phyloP scores from a whole-genome alignment of 2,888 invertebrate genomes.

The Geotrupes spiniger region DNA sequence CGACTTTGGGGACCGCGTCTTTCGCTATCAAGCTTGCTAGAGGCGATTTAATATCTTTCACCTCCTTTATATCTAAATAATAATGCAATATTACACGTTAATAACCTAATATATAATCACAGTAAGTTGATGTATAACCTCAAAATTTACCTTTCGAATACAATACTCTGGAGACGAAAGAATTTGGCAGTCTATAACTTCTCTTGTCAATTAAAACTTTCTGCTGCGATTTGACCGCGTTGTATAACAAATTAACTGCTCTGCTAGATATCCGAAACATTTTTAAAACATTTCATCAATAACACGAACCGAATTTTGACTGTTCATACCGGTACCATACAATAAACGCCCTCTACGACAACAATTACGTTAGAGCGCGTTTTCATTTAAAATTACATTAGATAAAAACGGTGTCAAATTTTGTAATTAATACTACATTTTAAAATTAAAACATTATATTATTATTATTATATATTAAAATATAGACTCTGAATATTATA shows the following conservation, averaged over 20 bases:
- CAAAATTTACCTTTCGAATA: conserved; percentile 28
- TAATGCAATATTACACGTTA: neutral
- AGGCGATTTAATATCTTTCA: conserved; percentile 24
- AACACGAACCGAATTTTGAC: too few relatives aligned
- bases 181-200: conserved; percentile 19
- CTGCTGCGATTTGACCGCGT: conserved; percentile 19
- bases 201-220: conserved; percentile 10
- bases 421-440: too few relatives aligned
- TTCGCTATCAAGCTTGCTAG: conserved; percentile 27
- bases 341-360: neutral
- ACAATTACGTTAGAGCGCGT: neutral
- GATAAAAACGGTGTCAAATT: too few relatives aligned
- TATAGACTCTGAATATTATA: too few relatives aligned
- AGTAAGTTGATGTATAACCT: conserved; percentile 23
- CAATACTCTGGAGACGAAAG: conserved; percentile 20
- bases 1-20: conserved; percentile 20
- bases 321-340: too few relatives aligned
- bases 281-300: conserved; percentile 7
- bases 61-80: conserved; percentile 22
- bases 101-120: neutral
- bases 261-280: conserved; percentile 24
- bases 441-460: too few relatives aligned
- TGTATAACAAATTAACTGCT: conserved; percentile 24
- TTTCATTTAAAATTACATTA: neutral
- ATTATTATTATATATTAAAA: too few relatives aligned